These are phyloP conservation scores for Danionella dracula DNA, from an alignment of 2,797 vertebrate species.

Conservation along the genomic window DNA sequence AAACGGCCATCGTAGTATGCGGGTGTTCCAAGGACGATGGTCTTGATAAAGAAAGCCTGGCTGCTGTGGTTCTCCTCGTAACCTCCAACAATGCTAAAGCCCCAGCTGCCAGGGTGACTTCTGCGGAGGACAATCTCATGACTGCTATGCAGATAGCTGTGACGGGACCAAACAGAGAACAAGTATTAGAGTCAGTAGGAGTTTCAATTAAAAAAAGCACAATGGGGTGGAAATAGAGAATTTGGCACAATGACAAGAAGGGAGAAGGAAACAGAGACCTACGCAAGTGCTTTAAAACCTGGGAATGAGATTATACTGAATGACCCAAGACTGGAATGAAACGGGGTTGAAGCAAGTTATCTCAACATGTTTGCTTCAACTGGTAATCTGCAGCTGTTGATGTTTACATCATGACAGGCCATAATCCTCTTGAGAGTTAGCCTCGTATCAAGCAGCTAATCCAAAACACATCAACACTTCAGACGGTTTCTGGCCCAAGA, in stretches of 20 bases:
- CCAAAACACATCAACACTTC: constrained; percentile 7
- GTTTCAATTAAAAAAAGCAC: neutral
- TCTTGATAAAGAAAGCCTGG: constrained; percentile 99
- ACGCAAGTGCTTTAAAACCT: constrained; percentile 17
- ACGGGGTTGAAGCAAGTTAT: constrained; percentile 1
- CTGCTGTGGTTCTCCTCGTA: constrained; percentile 96
- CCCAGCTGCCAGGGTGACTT: constrained; percentile 93
- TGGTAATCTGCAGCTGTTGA: constrained; percentile 33
- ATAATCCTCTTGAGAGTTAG: constrained; percentile 13
- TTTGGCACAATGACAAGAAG: constrained; percentile 24
- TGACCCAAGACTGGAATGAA: constrained; percentile 9
- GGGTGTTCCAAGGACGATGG: constrained; percentile 96
- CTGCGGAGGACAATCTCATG: constrained; percentile 91
- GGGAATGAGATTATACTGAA: constrained; percentile 8
- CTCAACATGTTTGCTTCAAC: neutral
- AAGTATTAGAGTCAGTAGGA: neutral
- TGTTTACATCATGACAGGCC: constrained; percentile 24
- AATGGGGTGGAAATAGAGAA: constrained; percentile 1
- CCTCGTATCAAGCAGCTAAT: constrained; percentile 18
- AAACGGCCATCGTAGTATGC: constrained; percentile 96
- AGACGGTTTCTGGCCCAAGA: neutral
- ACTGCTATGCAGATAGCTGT: constrained; percentile 89
- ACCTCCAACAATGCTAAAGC: constrained; percentile 96
- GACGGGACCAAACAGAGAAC: neutral
- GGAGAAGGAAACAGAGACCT: constrained; percentile 27